Evolutionary conservation across 1,140 invertebrate genomes (phyloP).

Genomic region (Tribolium castaneum): DNA sequence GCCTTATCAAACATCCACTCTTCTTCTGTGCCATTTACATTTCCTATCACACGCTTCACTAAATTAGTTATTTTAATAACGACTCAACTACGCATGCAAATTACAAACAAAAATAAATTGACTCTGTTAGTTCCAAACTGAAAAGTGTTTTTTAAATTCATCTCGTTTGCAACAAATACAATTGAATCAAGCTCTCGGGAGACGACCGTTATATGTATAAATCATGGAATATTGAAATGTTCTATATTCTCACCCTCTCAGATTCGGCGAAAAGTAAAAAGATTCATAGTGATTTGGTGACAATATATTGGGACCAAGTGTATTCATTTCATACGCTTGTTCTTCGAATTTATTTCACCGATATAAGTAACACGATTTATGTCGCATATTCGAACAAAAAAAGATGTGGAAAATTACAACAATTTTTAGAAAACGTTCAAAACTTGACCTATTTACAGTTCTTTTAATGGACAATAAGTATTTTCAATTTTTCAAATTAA

Average conservation of each 20-base stretch:
- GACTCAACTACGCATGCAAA: not conserved
- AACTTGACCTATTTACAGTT: not conserved
- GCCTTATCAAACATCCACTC: slow-evolving; percentile 10
- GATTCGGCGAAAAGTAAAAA: not conserved
- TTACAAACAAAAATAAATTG: not conserved
- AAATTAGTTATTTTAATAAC: not conserved
- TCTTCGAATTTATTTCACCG: slow-evolving; percentile 7
- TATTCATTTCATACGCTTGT: slow-evolving; percentile 8
- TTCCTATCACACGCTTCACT: not conserved
- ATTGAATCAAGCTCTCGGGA: not conserved
- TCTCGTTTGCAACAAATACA: not conserved
- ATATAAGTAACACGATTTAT: not conserved
- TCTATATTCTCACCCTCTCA: slow-evolving; percentile 10
- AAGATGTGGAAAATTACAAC: not conserved
- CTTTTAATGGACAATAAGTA: no score
- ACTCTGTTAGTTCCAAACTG: not conserved
- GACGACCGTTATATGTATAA: slow-evolving; percentile 21
- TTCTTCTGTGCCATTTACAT: not conserved
- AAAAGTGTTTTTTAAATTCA: not conserved
- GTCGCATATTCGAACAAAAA: not conserved
- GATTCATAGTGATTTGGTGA: slow-evolving; percentile 29
- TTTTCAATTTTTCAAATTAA: not conserved
- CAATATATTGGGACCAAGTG: slow-evolving; percentile 26
- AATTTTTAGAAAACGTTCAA: not conserved
- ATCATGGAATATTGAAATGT: slow-evolving; percentile 24